Evolutionary conservation across 2,888 invertebrate species (phyloP).

Genomic region (Pammene aurita): DNA sequence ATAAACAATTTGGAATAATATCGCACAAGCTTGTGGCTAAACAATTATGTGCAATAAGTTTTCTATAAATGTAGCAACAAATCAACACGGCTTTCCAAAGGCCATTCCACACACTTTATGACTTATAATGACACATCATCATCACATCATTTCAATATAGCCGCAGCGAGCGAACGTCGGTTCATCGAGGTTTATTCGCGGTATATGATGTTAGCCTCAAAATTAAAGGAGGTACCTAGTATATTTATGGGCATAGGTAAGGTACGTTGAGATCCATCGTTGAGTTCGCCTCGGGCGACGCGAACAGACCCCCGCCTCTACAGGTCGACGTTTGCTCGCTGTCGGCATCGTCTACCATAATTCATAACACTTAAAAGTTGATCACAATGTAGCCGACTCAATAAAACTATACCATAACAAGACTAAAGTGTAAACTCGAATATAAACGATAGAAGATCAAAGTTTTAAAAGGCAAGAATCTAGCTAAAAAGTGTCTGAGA

Average conservation of each 20-base stretch:
- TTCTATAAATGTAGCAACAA: constrained; percentile 78
- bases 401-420: constrained; percentile 14
- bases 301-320: constrained; percentile 7
- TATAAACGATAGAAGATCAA: constrained; percentile 7
- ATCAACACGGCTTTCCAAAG: constrained; percentile 73
- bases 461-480: constrained; percentile 37
- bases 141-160: constrained; percentile 47
- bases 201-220: constrained; percentile 39
- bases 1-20: constrained; percentile 82
- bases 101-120: constrained; percentile 54
- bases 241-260: constrained; percentile 27
- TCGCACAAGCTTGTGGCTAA: constrained; percentile 81
- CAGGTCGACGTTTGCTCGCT: constrained; percentile 27
- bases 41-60: constrained; percentile 74
- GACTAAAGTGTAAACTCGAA: constrained; percentile 15
- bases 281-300: constrained; percentile 32
- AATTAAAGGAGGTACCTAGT: constrained; percentile 22
- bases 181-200: constrained; percentile 5
- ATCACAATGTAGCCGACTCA: constrained; percentile 47
- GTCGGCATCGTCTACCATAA: constrained; percentile 8
- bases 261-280: constrained; percentile 39
- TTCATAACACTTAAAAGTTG: constrained; percentile 43
- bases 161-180: constrained; percentile 46
- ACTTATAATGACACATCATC: constrained; percentile 63
- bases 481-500: constrained; percentile 36